Base-by-base conservation (phyloP, 1,140 invertebrate genomes). In the Drosophila repletoides region DNA sequence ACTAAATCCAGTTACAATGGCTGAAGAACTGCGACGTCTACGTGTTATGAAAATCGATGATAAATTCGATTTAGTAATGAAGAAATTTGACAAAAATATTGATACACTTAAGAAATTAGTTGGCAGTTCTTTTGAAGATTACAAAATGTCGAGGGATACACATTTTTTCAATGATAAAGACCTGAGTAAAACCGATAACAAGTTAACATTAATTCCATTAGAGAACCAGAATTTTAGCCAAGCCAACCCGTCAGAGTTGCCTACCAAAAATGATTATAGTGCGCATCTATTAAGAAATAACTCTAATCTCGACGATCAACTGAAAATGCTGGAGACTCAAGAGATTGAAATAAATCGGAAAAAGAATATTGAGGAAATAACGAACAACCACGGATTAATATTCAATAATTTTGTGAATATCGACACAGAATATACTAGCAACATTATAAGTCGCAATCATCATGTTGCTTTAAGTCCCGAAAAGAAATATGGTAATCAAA, bases 61-160 rank as follows among this genome's bases (percentile, higher is more conserved):
- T 28, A 87, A 77, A 17, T 90, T 89, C 21, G 46, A 83, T 26
- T 19, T 72, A 0, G 69, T 90, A n/a, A 80, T 89, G 45, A 68
- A 80, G 7, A 90, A 90, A 26, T 71, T 90, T 6, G 61, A 73
- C 7, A 88, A 87, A 38, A 90, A 90, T 58, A 77, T 90, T 12
- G 73, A 76, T 15, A 88, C 88, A 0, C 28, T 90, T 5, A 90
- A 90, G 28, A 90, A 89, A 52, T 43, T 90, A 1, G 73, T 90
- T 6, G 88, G 87, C 1, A 88, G 63, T 55, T 84, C 84, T 1
- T 75, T 87, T 46, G 79, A 87, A n/a, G 67, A 67, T 6, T 77
- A 74, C 26, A 74, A 71, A 33, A 43, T n/a, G n/a, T n/a, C n/a
- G n/a, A n/a, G n/a, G n/a, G n/a, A n/a, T n/a, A n/a, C n/a, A n/a